Percentiles rank a stretch among this genome's conserved stretches.
phyloP scores from a whole-genome alignment of 2,797 vertebrate species.

The Brachyrhaphis roseni region DNA sequence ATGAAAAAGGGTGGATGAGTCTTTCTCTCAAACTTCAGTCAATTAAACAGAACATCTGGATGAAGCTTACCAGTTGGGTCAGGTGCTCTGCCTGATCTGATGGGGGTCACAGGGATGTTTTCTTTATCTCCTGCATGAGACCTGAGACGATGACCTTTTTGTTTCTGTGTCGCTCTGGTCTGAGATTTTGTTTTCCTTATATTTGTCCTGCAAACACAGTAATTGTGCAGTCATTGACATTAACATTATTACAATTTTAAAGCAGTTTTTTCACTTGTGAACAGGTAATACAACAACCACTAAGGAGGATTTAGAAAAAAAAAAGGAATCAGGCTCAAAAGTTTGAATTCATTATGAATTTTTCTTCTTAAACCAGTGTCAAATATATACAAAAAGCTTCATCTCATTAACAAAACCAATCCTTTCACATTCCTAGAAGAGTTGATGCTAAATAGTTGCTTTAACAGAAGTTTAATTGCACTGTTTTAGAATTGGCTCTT shows the following conservation, averaged over 20 bases:
- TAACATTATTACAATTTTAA: background rate
- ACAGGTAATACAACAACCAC: background rate
- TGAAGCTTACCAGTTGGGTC: slow-evolving; percentile 72
- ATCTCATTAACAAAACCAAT: background rate
- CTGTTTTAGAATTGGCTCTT: background rate
- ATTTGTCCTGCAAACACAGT: slow-evolving; percentile 45
- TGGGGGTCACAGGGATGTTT: slow-evolving; percentile 55
- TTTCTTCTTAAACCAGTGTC: background rate
- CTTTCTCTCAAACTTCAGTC: background rate
- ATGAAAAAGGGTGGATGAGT: background rate
- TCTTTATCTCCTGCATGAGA: slow-evolving; percentile 19
- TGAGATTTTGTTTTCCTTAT: slow-evolving; percentile 49
- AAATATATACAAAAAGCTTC: background rate
- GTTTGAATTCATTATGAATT: background rate
- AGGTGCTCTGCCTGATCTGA: slow-evolving; percentile 51
- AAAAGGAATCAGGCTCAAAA: background rate
- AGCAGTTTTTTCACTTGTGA: background rate
- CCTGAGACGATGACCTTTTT: slow-evolving; percentile 10
- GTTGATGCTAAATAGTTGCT: background rate
- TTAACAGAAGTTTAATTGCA: background rate
- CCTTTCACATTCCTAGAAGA: background rate
- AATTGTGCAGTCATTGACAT: background rate
- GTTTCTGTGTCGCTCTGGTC: slow-evolving; percentile 14
- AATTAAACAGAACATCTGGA: background rate
- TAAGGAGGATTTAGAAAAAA: background rate